phyloP scores from a whole-genome alignment of 1,140 invertebrate genomes.

The Hylyphantes graminicola region DNA sequence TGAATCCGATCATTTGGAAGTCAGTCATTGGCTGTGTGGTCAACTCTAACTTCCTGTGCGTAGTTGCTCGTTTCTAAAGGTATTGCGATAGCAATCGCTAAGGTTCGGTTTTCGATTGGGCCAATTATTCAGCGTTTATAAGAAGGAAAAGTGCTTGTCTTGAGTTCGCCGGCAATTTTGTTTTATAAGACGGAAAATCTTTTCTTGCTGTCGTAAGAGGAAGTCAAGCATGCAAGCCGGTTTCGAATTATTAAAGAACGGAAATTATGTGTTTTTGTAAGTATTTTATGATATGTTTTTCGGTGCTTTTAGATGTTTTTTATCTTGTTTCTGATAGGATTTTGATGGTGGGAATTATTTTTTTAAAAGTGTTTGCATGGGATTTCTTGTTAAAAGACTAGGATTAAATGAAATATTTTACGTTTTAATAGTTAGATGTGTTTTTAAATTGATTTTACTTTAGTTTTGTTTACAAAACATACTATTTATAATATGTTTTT shows the following conservation, averaged over 20 bases:
- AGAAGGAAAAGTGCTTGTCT: constrained; percentile 10
- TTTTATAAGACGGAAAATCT: constrained; percentile 36
- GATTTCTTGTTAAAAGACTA: too few species aligned
- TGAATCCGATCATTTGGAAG: constrained; percentile 2
- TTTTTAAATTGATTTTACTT: neutral
- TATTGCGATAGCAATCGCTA: constrained; percentile 15
- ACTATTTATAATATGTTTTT: too few species aligned
- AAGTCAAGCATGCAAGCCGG: constrained; percentile 32
- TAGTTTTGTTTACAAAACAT: too few species aligned
- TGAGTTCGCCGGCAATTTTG: too few species aligned
- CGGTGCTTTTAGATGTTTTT: neutral
- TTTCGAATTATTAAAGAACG: constrained; percentile 40
- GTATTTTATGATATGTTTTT: constrained; percentile 42
- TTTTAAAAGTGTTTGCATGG: too few species aligned
- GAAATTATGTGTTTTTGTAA: constrained; percentile 38
- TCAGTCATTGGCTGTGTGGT: constrained; percentile 45
- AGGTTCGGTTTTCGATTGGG: neutral
- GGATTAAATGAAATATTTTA: neutral
- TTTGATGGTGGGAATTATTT: neutral
- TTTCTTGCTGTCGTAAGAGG: constrained; percentile 36
- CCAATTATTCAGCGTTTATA: constrained; percentile 24
- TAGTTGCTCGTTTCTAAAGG: constrained; percentile 23
- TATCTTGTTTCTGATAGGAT: neutral
- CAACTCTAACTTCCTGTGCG: constrained; percentile 1
- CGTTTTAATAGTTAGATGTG: neutral